These are phyloP conservation scores for Steinernema carpocapsae DNA, from an alignment of 2,888 invertebrate species.

Conservation along the genomic window DNA sequence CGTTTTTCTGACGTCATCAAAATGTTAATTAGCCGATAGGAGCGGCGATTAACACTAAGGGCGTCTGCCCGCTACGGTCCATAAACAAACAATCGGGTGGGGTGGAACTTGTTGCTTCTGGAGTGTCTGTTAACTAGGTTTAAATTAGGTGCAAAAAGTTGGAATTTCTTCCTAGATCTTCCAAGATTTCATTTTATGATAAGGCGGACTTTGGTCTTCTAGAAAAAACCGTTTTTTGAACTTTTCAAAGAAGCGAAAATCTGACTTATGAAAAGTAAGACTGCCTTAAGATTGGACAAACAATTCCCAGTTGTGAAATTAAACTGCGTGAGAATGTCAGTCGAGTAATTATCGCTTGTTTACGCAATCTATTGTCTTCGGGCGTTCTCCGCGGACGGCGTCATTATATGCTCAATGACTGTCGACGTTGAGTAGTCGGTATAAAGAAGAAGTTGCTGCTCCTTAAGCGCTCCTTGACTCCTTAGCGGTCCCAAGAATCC, in stretches of 20 bases:
- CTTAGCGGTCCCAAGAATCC: neutral
- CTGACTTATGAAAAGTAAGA: too few species aligned
- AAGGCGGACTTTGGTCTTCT: too few species aligned
- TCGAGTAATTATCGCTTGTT: slow-evolving; percentile 34
- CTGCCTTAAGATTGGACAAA: too few species aligned
- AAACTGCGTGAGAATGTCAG: slow-evolving; percentile 31
- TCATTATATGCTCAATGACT: slow-evolving; percentile 29
- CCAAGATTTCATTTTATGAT: neutral
- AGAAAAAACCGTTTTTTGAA: too few species aligned
- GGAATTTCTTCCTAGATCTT: neutral
- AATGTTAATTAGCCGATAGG: slow-evolving; percentile 26
- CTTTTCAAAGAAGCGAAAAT: too few species aligned
- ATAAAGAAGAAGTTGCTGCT: neutral
- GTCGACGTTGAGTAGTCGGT: slow-evolving; percentile 20
- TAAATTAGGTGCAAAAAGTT: neutral
- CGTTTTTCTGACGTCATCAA: slow-evolving; percentile 27
- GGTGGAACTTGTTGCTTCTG: neutral
- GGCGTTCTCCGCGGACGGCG: slow-evolving; percentile 28
- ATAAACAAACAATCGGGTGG: slow-evolving; percentile 21
- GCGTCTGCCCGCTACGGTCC: neutral
- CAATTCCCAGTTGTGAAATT: slow-evolving; percentile 1
- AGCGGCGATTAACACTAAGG: neutral
- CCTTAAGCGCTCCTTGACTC: neutral
- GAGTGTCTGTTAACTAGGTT: neutral
- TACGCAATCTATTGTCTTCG: slow-evolving; percentile 35